Conservation (phyloP, 92 coral and sea anemone species). For the Porites lobata region DNA sequence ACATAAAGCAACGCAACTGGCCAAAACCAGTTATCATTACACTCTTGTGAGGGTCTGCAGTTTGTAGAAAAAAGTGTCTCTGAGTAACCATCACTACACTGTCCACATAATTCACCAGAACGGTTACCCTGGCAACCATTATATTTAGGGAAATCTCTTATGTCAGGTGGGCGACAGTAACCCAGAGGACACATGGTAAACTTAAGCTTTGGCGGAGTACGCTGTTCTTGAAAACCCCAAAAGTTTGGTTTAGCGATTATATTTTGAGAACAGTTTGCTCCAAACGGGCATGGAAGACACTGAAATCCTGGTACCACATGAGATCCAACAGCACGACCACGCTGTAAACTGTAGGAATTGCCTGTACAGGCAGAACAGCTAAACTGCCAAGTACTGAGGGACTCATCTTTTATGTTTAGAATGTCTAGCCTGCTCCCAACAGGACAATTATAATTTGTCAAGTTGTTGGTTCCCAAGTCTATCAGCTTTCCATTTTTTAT, state of each 20-base stretch:
- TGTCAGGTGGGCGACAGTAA: slow-evolving; percentile 75
- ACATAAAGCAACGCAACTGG: slow-evolving; percentile 43
- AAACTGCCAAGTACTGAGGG: not conserved
- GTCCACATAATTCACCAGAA: slow-evolving; percentile 77
- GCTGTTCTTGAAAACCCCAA: slow-evolving; percentile 66
- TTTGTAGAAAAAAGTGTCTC: slow-evolving; percentile 75
- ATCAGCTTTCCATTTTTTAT: slow-evolving; percentile 48
- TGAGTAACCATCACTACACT: slow-evolving; percentile 60
- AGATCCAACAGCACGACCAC: too few relatives aligned
- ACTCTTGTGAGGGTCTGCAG: slow-evolving; percentile 50
- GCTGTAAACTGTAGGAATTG: too few relatives aligned
- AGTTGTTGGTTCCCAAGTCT: slow-evolving; percentile 22
- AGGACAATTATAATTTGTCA: slow-evolving; percentile 46
- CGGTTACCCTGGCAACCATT: slow-evolving; percentile 81
- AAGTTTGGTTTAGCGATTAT: slow-evolving; percentile 71
- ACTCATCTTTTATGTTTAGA: not conserved
- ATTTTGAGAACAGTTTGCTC: slow-evolving; percentile 74
- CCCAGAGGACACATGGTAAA: slow-evolving; percentile 75
- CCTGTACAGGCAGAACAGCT: too few relatives aligned
- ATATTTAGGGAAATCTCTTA: slow-evolving; percentile 15
- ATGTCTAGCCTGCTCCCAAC: slow-evolving; percentile 40
- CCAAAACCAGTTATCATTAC: slow-evolving; percentile 80
- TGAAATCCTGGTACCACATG: too few relatives aligned
- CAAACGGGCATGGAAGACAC: too few relatives aligned
- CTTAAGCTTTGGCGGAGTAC: slow-evolving; percentile 52